phyloP scores from a whole-genome alignment of 2,113 vertebrate species.

The Bagarius yarrelli region DNA sequence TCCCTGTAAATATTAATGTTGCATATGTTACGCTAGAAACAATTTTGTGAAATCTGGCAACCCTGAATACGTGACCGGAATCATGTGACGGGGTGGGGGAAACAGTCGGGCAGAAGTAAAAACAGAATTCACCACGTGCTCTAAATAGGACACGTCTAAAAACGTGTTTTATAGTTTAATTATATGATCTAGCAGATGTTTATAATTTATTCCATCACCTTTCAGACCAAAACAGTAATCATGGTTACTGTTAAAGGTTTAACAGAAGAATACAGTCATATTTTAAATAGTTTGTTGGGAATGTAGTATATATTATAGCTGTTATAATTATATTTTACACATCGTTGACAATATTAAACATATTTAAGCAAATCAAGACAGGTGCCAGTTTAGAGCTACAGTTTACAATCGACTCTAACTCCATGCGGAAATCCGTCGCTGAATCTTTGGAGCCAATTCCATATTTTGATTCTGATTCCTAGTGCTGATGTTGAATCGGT shows the following conservation, averaged over 20 bases:
- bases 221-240: neutral
- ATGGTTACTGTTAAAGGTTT: neutral
- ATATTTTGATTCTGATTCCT: neutral
- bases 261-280: neutral
- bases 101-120: neutral
- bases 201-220: neutral
- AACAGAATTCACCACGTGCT: constrained; percentile 25
- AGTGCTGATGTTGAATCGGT: neutral
- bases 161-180: too few relatives aligned
- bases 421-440: neutral
- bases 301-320: too few relatives aligned
- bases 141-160: neutral
- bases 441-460: neutral
- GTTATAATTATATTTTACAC: too few relatives aligned
- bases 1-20: neutral
- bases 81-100: neutral
- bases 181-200: too few relatives aligned
- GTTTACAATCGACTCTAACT: too few relatives aligned
- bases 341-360: too few relatives aligned
- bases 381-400: too few relatives aligned
- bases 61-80: constrained; percentile 2
- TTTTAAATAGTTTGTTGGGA: neutral
- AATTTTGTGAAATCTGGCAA: neutral
- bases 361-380: too few relatives aligned
- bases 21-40: accelerated